phyloP scores from a whole-genome alignment of 2,797 vertebrate genomes.

The Fistularia tabacaria region DNA sequence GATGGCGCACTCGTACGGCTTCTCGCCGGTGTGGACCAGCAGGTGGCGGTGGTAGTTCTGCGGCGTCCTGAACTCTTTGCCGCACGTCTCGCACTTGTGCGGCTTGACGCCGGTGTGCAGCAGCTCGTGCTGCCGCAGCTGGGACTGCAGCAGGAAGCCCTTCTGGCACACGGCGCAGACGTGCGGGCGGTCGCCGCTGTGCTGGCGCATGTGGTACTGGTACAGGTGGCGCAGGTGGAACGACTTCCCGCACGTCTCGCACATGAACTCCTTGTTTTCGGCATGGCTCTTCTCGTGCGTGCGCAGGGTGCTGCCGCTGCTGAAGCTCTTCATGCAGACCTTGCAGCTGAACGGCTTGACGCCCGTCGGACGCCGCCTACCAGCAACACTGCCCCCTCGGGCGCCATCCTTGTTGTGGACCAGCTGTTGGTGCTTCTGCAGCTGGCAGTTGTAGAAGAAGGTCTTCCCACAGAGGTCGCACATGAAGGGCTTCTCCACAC shows the following conservation, averaged over 20 bases:
- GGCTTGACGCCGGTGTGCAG: constrained; percentile 65
- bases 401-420: constrained; percentile 39
- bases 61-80: constrained; percentile 60
- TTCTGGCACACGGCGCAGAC: constrained; percentile 61
- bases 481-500: constrained; percentile 68
- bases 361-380: neutral
- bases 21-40: constrained; percentile 71
- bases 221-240: constrained; percentile 69
- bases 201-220: constrained; percentile 62
- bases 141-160: constrained; percentile 57
- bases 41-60: constrained; percentile 66
- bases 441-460: constrained; percentile 68
- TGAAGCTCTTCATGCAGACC: constrained; percentile 59
- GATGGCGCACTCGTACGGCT: constrained; percentile 61
- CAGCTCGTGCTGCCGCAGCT: constrained; percentile 64
- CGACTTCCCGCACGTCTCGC: constrained; percentile 61
- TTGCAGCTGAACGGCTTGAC: constrained; percentile 53
- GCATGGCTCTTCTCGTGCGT: constrained; percentile 68
- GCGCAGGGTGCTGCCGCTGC: constrained; percentile 50
- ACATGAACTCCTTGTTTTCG: constrained; percentile 65
- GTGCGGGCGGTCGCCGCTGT: constrained; percentile 64
- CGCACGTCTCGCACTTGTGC: constrained; percentile 59
- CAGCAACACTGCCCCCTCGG: accelerated
- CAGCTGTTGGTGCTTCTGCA: constrained; percentile 71
- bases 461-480: constrained; percentile 44